Evolutionary conservation across 64 coral and sea anemone genomes (phyloP), one percentile per base, ranked within the genome.

Genomic region (Porites lutea): DNA sequence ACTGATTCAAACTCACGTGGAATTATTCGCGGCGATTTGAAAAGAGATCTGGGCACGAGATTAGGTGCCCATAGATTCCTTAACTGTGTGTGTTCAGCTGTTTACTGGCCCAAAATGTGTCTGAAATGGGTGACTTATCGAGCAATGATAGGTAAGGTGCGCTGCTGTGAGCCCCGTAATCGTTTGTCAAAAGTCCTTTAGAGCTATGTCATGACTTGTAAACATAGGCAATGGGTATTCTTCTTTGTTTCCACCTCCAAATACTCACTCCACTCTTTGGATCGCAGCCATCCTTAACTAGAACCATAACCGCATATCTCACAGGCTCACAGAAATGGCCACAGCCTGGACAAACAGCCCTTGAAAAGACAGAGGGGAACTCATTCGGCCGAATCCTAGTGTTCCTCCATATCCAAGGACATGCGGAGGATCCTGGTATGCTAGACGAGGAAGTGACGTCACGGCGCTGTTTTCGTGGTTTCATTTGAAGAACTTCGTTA

Each of bases 271-370:
- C 64, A 59, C 76, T 72, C 15, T 54, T 65, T 18, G 64, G 63
- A 45, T 90, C 88, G 55, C 88, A 90, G 0, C 62, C 76, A 71
- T 90, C 79, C 48, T n/a, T 71, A 3, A 53, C 62, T 9, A 90
- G 65, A 67, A 81, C 88, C 82, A 15, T 71, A 6, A 90, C 19
- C 9, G 48, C 22, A 16, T 90, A 90, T 0, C 15, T n/a, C 14
- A 90, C 59, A 13, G 62, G 63, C 1, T 52, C 4, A 13, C 50
- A 80, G 50, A 22, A 71, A n/a, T 90, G 63, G 4, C 6, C 45
- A 7, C 49, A 71, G 6, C 55, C 48, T 18, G 51, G 77, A 57
- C 75, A 90, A 66, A n/a, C 62, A 19, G 60, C 53, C 76, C 63
- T 6, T 60, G 6, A 8, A 0, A 79, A 16, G 5, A 11, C 44